A percentile compares a stretch with the other conserved stretches of the same genome.
phyloP scores from a whole-genome alignment of 1,140 invertebrate species.

The Pseudomyrmex cubaensis region DNA sequence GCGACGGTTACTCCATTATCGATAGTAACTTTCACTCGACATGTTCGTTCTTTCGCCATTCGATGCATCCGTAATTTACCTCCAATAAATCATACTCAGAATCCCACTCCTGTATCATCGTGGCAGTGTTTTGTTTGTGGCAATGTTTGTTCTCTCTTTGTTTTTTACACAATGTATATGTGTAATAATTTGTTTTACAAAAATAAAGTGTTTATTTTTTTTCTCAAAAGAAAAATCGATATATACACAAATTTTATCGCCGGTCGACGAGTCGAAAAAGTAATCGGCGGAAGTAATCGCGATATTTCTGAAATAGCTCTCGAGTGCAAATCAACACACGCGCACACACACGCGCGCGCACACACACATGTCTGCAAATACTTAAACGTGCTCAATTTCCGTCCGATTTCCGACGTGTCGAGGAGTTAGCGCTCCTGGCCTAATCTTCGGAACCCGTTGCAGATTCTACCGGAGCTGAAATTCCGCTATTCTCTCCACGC shows the following conservation, averaged over 20 bases:
- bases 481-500: slow-evolving; percentile 65
- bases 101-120: neutral
- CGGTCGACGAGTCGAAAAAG: neutral
- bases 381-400: slow-evolving; percentile 48
- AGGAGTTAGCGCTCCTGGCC: slow-evolving; percentile 32
- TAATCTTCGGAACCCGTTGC: slow-evolving; percentile 59
- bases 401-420: slow-evolving; percentile 44
- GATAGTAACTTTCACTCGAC: slow-evolving; percentile 55
- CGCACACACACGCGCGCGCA: neutral
- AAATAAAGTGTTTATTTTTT: neutral
- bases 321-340: slow-evolving; percentile 13
- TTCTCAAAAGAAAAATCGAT: neutral
- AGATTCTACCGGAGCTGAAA: slow-evolving; percentile 62
- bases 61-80: slow-evolving; percentile 53
- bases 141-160: slow-evolving; percentile 13
- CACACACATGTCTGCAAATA: slow-evolving; percentile 20
- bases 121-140: slow-evolving; percentile 6
- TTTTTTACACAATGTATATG: neutral
- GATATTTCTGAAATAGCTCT: slow-evolving; percentile 15
- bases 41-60: slow-evolving; percentile 24
- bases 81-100: slow-evolving; percentile 53
- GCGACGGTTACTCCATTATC: slow-evolving; percentile 51
- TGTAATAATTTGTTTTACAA: neutral
- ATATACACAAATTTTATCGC: neutral
- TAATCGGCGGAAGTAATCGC: slow-evolving; percentile 32